Percentiles rank a stretch among this genome's conserved stretches.
These are phyloP conservation scores for Nothoprocta pentlandii DNA, from an alignment of 2,113 vertebrate genomes.

Conservation along the genomic window DNA sequence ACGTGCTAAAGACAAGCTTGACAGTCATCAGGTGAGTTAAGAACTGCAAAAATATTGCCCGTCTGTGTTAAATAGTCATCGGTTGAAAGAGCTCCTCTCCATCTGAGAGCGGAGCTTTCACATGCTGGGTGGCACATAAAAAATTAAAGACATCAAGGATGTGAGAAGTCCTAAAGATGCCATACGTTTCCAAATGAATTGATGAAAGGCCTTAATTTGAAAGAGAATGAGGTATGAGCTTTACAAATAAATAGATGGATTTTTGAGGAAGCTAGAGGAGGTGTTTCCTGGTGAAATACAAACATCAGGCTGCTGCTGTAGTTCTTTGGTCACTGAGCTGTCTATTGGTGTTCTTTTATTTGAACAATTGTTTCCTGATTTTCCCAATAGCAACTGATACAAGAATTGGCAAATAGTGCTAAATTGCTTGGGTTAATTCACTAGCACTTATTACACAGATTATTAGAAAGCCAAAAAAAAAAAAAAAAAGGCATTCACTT, in stretches of 20 bases:
- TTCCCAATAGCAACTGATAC: conserved; percentile 52
- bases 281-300: conserved; percentile 19
- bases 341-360: conserved; percentile 34
- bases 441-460: conserved; percentile 60
- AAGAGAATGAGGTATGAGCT: conserved; percentile 76
- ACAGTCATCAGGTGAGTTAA: conserved; percentile 50
- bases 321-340: conserved; percentile 1
- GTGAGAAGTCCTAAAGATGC: conserved; percentile 68
- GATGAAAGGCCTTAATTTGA: conserved; percentile 76
- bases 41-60: conserved; percentile 36
- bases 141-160: conserved; percentile 63
- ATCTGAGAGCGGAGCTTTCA: conserved; percentile 15
- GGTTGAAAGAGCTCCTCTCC: conserved; percentile 38
- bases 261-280: conserved; percentile 50
- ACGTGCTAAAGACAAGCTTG: not conserved
- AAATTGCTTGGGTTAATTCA: conserved; percentile 68
- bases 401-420: conserved; percentile 65
- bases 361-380: conserved; percentile 72
- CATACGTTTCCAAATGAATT: conserved; percentile 69
- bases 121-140: conserved; percentile 36
- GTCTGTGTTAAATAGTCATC: conserved; percentile 40
- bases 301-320: conserved; percentile 18
- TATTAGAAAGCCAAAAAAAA: conserved; percentile 63
- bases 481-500: conserved; percentile 63
- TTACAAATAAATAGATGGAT: conserved; percentile 64